These are phyloP conservation scores for Neopipo cinnamomea DNA, from an alignment of 2,113 vertebrate genomes.

Conservation along the genomic window DNA sequence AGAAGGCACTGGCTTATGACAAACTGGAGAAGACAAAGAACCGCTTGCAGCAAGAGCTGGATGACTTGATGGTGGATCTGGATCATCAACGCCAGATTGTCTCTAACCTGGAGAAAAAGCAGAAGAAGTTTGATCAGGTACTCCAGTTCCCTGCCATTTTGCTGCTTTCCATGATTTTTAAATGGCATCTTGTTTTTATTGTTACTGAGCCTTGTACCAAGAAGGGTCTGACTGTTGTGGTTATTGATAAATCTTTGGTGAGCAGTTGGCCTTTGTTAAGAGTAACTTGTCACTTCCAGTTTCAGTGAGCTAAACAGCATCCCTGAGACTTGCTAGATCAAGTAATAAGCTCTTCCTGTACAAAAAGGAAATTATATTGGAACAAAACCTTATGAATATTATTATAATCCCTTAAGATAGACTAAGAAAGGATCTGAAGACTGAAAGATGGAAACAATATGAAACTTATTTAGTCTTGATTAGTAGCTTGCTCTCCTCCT, in stretches of 20 bases:
- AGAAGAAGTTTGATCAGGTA: conserved; percentile 99
- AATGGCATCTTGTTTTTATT: background rate
- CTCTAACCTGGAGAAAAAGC: conserved; percentile 97
- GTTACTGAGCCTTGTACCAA: background rate
- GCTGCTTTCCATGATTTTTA: background rate
- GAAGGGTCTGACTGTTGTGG: background rate
- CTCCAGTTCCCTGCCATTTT: background rate
- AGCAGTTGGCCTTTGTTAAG: background rate
- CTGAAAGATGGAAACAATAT: background rate
- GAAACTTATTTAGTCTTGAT: background rate
- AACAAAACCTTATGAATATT: background rate
- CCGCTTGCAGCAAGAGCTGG: conserved; percentile 94
- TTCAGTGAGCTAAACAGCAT: background rate
- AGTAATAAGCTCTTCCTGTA: background rate
- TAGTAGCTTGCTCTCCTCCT: background rate
- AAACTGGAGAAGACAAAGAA: conserved; percentile 98
- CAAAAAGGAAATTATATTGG: background rate
- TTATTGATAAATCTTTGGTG: background rate
- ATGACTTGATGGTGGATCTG: conserved; percentile 92
- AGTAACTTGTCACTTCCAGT: background rate
- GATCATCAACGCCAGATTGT: conserved; percentile 96
- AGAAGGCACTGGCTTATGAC: conserved; percentile 90
- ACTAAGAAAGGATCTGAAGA: background rate
- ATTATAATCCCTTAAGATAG: background rate
- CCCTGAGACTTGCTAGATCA: background rate